Evolutionary conservation across 2,797 vertebrate species (phyloP).

Genomic region (Sebastes diaconus): DNA sequence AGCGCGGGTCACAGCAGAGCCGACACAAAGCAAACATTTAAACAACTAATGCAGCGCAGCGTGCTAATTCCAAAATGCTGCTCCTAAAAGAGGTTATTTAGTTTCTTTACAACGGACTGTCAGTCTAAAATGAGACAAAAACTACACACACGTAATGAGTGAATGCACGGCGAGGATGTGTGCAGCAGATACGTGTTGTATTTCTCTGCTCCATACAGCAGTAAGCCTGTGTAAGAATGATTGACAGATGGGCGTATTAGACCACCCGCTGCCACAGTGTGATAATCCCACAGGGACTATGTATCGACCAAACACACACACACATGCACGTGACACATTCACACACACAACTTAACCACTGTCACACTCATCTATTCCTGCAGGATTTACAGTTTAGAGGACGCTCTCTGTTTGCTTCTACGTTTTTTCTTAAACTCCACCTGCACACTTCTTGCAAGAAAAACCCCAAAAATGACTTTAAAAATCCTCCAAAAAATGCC

Average conservation of each 20-base stretch:
- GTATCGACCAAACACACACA: slow-evolving; percentile 3
- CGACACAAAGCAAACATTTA: background rate
- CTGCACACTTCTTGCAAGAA: background rate
- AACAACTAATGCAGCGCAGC: background rate
- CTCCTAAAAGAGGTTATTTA: background rate
- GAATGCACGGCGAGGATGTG: background rate
- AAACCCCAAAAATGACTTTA: background rate
- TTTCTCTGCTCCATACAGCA: slow-evolving; percentile 53
- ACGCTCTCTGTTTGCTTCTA: background rate
- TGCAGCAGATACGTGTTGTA: slow-evolving; percentile 18
- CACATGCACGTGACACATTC: background rate
- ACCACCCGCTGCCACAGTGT: slow-evolving; percentile 50
- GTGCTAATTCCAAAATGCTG: background rate
- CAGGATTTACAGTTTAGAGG: slow-evolving; percentile 9
- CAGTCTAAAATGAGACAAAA: background rate
- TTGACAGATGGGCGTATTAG: slow-evolving; percentile 59
- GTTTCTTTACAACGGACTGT: background rate
- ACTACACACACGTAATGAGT: background rate
- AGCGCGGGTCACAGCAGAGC: background rate
- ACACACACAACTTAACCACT: background rate
- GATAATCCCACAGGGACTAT: slow-evolving; percentile 55
- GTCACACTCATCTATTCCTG: slow-evolving; percentile 1
- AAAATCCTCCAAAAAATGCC: background rate
- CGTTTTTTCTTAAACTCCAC: background rate
- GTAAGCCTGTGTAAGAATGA: slow-evolving; percentile 71